Conservation (phyloP, 2,797 vertebrate species). For the Mus spretus region DNA sequence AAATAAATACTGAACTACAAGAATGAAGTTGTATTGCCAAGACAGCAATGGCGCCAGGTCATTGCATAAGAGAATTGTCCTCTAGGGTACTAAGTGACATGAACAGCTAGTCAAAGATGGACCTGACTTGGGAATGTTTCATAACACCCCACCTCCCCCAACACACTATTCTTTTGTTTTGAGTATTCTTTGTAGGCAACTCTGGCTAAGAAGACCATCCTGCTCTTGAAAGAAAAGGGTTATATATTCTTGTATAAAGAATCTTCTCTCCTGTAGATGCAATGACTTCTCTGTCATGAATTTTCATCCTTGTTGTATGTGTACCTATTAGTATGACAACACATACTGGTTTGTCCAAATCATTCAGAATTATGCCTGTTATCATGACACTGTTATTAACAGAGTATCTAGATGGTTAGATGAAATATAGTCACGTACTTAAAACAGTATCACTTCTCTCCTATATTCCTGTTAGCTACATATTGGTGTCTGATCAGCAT, state of each 20-base stretch:
- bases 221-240: neutral
- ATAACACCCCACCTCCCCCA: neutral
- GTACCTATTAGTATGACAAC: neutral
- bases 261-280: neutral
- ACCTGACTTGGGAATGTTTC: neutral
- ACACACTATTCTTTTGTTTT: neutral
- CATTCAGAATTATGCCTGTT: neutral
- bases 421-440: constrained; percentile 7
- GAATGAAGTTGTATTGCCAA: neutral
- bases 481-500: neutral
- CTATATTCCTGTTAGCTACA: neutral
- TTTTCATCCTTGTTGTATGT: neutral
- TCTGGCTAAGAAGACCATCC: neutral
- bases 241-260: neutral
- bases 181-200: neutral
- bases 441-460: neutral
- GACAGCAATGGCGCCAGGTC: neutral
- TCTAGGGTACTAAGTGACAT: neutral
- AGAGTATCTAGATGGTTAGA: neutral
- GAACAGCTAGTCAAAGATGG: neutral
- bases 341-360: neutral
- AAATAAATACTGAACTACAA: neutral
- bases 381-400: neutral
- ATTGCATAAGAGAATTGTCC: neutral
- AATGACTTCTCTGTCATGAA: neutral